These are phyloP conservation scores for Tachina lurida DNA, from an alignment of 2,888 invertebrate genomes.

Conservation along the genomic window DNA sequence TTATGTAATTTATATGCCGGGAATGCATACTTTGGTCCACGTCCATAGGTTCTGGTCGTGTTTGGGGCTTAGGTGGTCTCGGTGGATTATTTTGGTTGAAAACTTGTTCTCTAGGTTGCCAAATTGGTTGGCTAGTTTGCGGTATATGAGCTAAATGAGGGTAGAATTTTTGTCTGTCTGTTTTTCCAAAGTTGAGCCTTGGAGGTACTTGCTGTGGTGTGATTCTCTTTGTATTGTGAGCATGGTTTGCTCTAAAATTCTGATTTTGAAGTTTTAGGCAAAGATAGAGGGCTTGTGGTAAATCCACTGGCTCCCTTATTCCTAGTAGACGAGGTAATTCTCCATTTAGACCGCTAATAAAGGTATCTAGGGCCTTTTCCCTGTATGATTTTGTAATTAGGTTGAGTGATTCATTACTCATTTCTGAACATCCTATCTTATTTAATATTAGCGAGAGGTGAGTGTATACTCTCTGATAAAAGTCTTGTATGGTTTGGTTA, in stretches of 20 bases:
- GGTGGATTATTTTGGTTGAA: too few relatives aligned
- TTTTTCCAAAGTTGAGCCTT: background rate
- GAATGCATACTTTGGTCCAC: conserved; percentile 16
- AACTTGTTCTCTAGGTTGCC: background rate
- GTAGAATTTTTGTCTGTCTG: background rate
- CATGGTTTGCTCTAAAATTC: too few relatives aligned
- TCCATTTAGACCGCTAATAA: conserved; percentile 22
- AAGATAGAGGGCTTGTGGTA: too few relatives aligned
- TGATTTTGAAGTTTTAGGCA: too few relatives aligned
- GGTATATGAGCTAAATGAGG: conserved; percentile 8
- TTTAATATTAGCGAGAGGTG: conserved; percentile 32
- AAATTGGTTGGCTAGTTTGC: background rate
- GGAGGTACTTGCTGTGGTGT: background rate
- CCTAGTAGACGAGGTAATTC: background rate
- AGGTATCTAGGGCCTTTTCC: conserved; percentile 27
- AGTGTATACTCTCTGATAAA: background rate
- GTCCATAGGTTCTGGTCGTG: conserved; percentile 26
- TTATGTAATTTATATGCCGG: conserved; percentile 16
- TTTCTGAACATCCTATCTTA: background rate
- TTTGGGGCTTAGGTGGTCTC: too few relatives aligned
- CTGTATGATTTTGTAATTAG: background rate
- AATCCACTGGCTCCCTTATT: too few relatives aligned
- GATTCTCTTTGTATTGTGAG: too few relatives aligned
- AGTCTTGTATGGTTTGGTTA: too few relatives aligned
- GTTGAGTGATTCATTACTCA: background rate